Conservation (phyloP, 2,113 vertebrate species). For the Dicrurus megarhynchus region DNA sequence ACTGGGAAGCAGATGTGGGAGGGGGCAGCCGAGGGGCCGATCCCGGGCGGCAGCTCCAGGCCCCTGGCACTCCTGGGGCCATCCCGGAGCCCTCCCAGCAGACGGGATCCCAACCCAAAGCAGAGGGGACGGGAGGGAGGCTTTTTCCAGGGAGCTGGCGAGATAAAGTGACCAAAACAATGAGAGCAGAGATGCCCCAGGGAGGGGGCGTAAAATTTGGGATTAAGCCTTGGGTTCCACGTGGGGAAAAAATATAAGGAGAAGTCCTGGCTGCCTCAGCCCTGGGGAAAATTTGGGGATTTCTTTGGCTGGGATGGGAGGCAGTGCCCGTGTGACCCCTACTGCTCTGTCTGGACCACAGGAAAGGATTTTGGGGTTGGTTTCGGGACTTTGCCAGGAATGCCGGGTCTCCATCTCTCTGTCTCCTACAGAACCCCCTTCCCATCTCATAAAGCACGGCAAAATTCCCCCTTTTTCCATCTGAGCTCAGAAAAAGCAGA, state of each 20-base stretch:
- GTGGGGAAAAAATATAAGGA: background rate
- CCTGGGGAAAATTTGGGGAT: background rate
- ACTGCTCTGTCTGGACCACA: fast-evolving
- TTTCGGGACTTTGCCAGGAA: background rate
- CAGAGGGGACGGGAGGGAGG: conserved; percentile 44
- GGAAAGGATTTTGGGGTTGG: background rate
- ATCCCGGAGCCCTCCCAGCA: background rate
- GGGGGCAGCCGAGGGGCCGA: conserved; percentile 19
- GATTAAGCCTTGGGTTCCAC: background rate
- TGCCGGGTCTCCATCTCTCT: background rate
- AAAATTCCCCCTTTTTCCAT: background rate
- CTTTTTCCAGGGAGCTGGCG: background rate
- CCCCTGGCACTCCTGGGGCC: conserved; percentile 25
- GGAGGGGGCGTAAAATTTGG: background rate
- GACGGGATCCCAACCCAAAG: conserved; percentile 61
- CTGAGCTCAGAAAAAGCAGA: background rate
- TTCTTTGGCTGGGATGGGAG: background rate
- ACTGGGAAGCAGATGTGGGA: conserved; percentile 62
- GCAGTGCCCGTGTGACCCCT: background rate
- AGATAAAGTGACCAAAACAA: background rate
- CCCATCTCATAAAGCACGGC: background rate
- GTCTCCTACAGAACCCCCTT: background rate
- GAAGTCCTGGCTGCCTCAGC: background rate
- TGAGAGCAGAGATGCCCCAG: background rate
- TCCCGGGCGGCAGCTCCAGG: conserved; percentile 31